These are phyloP conservation scores for Oasisia sp. DNA, from an alignment of 2,888 invertebrate genomes.

Conservation along the genomic window DNA sequence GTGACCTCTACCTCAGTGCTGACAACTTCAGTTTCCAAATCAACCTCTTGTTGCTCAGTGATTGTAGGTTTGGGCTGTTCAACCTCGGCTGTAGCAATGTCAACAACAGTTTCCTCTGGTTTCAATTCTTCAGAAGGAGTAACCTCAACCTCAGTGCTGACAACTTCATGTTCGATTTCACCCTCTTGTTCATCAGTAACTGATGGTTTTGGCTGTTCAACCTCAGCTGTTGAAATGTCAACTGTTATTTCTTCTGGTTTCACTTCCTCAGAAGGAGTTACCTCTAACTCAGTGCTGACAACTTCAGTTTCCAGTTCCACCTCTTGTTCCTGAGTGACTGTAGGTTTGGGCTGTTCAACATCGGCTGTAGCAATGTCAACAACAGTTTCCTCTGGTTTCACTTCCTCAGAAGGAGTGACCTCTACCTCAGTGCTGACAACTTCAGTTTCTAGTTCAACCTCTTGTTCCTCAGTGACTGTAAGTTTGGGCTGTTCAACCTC, in stretches of 20 bases:
- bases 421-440: too few species aligned
- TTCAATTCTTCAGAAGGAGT: constrained; percentile 9
- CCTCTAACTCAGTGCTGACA: background rate
- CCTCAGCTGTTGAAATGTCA: constrained; percentile 28
- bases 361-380: constrained; percentile 17
- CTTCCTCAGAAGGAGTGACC: constrained; percentile 18
- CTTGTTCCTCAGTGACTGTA: too few species aligned
- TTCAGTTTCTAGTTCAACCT: too few species aligned
- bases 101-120: constrained; percentile 26
- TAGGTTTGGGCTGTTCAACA: background rate
- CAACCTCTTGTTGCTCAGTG: constrained; percentile 28
- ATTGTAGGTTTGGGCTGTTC: constrained; percentile 31
- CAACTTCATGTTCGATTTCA: background rate
- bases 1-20: too few species aligned
- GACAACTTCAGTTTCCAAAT: constrained; percentile 31
- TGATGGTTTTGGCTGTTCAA: background rate
- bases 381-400: background rate
- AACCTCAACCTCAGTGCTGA: background rate
- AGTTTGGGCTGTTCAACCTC: too few species aligned
- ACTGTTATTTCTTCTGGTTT: constrained; percentile 26
- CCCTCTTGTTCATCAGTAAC: constrained; percentile 18
- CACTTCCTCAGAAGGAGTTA: constrained; percentile 20
- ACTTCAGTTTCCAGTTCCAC: background rate
- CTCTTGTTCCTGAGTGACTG: background rate
- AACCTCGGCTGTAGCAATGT: constrained; percentile 33